Evolutionary conservation across 2,888 invertebrate species (phyloP).

Genomic region (Chouioia cunea): DNA sequence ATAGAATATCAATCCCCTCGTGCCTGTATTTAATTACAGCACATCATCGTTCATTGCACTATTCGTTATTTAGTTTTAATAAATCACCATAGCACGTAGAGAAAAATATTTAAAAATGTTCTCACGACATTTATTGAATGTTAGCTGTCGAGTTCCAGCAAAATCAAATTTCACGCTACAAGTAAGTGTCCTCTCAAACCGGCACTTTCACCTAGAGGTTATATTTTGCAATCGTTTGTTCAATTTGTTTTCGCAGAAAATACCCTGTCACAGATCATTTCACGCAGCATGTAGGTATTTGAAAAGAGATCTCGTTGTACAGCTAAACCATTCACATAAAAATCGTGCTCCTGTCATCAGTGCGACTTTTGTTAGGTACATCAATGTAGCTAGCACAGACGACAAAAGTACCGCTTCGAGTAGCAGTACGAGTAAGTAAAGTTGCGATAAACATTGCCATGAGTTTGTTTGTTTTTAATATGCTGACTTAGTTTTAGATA

Average conservation of each 20-base stretch:
- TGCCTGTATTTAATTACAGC: conserved; percentile 6
- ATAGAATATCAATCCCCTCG: not conserved
- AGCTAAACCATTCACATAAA: conserved; percentile 11
- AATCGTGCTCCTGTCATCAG: conserved; percentile 42
- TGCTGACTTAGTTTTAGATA: conserved; percentile 13
- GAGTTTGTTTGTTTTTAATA: not conserved
- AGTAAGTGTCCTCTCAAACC: conserved; percentile 48
- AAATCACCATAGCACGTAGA: not conserved
- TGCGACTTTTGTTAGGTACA: conserved; percentile 52
- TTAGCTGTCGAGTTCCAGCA: conserved; percentile 48
- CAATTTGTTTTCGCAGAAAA: conserved; percentile 46
- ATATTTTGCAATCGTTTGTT: conserved; percentile 34
- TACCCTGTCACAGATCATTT: conserved; percentile 46
- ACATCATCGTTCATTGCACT: conserved; percentile 3
- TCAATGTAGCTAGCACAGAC: conserved; percentile 45
- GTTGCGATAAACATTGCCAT: not conserved
- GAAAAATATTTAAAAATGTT: conserved; percentile 53
- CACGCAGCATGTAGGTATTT: conserved; percentile 32
- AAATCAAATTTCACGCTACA: conserved; percentile 50
- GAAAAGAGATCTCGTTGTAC: conserved; percentile 25
- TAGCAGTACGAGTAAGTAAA: conserved; percentile 28
- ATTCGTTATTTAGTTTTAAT: conserved; percentile 19
- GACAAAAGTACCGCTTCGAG: conserved; percentile 35
- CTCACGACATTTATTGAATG: conserved; percentile 50
- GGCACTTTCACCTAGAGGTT: conserved; percentile 49